Conservation (phyloP, 2,113 vertebrate genomes). For the Pteronura brasiliensis region DNA sequence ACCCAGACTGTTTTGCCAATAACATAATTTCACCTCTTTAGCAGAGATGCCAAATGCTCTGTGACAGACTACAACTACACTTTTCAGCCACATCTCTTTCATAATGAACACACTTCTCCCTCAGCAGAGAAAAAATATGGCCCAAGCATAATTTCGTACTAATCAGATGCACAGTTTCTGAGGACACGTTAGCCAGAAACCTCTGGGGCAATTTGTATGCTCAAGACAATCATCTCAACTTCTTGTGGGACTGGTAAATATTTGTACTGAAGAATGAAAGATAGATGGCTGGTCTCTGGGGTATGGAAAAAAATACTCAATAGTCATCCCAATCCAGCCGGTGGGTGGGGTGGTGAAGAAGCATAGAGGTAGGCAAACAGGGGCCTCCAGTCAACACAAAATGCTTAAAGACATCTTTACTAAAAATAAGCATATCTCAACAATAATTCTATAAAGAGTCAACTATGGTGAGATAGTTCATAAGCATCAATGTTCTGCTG, state of each 20-base stretch:
- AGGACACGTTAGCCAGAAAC: constrained; percentile 3
- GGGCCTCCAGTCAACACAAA: constrained; percentile 17
- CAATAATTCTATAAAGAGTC: constrained; percentile 42
- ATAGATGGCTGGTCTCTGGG: background rate
- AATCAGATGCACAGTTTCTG: background rate
- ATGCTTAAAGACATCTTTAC: constrained; percentile 36
- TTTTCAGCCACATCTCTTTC: background rate
- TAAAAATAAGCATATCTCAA: constrained; percentile 51
- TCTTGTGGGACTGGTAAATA: constrained; percentile 15
- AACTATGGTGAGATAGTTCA: constrained; percentile 1
- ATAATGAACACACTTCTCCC: background rate
- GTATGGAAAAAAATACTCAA: background rate
- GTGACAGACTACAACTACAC: background rate
- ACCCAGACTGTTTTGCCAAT: background rate
- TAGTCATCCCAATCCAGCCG: background rate
- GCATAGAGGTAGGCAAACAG: background rate
- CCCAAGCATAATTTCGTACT: constrained; percentile 3
- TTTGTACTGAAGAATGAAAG: constrained; percentile 46
- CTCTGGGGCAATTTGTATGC: background rate
- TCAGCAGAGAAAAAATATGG: constrained; percentile 32
- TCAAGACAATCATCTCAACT: background rate
- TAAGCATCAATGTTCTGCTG: background rate
- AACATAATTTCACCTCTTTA: constrained; percentile 52
- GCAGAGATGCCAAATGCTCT: constrained; percentile 9
- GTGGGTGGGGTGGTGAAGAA: background rate